Base-by-base conservation (phyloP, 2,797 vertebrate genomes). In the Poeciliopsis turneri region DNA sequence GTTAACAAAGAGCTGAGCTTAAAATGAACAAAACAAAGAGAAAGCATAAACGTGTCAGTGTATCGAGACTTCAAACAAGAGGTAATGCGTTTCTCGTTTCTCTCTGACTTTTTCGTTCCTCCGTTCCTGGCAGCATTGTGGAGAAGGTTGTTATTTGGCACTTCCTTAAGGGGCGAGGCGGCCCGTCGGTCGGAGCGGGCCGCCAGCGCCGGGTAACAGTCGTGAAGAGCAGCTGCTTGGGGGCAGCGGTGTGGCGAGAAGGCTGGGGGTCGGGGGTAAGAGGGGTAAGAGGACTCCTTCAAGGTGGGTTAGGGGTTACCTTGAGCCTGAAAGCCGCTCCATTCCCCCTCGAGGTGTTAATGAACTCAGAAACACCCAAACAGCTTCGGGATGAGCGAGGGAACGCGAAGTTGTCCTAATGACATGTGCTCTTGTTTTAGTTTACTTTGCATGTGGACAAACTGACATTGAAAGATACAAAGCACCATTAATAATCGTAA, bases 81-180 rank as follows among this genome's bases (percentile, higher is more conserved):
- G 95, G 94, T 95, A 96, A 95, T 92, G 90, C 93, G 94, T 95
- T 95, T 93, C 90, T 93, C 89, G 92, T 95, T 94, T 92, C 90
- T 90, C 89, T 61, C 94, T 89, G 90, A 92, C 88, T 87, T 89
- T 88, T 91, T 87, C 87, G 71, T 92, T 90, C 82, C 91, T 89
- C 92, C 85, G 81, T 92, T 95, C 92, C 93, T 94, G 95, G 95
- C 94, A 95, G 94, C 95, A 93, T 95, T 90, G 91, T 94, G 93
- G 94, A 95, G 92, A 92, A 93, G 90, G 94, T 96, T 91, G 88
- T 93, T 94, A 95, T 96, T 96, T 96, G 96, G 96, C 96, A 96
- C 96, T 96, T 96, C 91, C 95, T 96, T 95, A 95, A 95, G 94
- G 95, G 94, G 93, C 94, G 86, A 93, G 93, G 92, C 88, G 85